These are phyloP conservation scores for Dermatemys mawii DNA, from an alignment of 2,113 vertebrate genomes.

Conservation along the genomic window DNA sequence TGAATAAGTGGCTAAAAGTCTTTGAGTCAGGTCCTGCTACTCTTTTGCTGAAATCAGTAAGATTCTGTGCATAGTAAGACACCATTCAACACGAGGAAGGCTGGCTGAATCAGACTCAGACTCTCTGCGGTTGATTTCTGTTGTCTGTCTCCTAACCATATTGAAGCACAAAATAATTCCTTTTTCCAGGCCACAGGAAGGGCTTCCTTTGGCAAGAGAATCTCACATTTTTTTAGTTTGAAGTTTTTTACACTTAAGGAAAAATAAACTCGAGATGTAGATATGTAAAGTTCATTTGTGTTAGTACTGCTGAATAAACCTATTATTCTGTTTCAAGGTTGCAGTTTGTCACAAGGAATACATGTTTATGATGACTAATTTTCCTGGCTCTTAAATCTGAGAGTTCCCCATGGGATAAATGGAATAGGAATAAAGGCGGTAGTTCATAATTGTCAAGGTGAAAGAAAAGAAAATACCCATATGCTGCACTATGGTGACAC, in stretches of 20 bases:
- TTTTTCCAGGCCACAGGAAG: background rate
- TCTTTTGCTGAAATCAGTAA: background rate
- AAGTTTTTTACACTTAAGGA: constrained; percentile 22
- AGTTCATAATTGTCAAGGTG: constrained; percentile 64
- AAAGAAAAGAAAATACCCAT: constrained; percentile 65
- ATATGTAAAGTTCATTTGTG: constrained; percentile 4
- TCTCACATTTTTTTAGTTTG: constrained; percentile 14
- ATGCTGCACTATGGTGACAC: background rate
- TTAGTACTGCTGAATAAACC: constrained; percentile 31
- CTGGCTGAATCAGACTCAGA: background rate
- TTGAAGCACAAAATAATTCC: constrained; percentile 11
- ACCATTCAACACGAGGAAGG: background rate
- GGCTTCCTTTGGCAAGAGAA: background rate
- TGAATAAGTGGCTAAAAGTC: background rate
- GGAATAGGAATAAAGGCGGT: constrained; percentile 15
- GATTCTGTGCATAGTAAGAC: accelerated
- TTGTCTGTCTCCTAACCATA: background rate
- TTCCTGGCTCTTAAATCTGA: constrained; percentile 57
- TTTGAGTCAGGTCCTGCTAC: background rate
- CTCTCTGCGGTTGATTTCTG: background rate
- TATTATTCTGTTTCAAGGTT: constrained; percentile 36
- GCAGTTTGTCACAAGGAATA: constrained; percentile 40
- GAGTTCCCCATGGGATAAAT: constrained; percentile 48
- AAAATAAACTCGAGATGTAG: constrained; percentile 27
- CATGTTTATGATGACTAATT: constrained; percentile 64